A percentile compares a stretch with the other conserved stretches of the same genome.
These are phyloP conservation scores for Thamnaconus septentrionalis DNA, from an alignment of 2,113 vertebrate genomes.

Conservation along the genomic window DNA sequence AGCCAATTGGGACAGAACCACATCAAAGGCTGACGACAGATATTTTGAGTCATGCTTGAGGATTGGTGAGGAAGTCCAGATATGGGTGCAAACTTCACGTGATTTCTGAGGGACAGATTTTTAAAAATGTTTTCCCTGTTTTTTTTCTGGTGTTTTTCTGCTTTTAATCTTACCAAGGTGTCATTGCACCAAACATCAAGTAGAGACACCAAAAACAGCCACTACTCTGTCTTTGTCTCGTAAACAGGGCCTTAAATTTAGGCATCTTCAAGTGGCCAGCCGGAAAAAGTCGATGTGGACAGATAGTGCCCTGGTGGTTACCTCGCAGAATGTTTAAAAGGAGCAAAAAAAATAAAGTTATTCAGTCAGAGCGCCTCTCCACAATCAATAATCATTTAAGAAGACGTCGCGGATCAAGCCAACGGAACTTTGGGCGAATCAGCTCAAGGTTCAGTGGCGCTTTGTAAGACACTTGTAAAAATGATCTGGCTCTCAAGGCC, in stretches of 20 bases:
- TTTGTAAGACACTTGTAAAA: slow-evolving; percentile 25
- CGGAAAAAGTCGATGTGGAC: slow-evolving; percentile 23
- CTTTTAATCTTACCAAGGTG: too few species aligned
- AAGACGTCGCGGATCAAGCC: slow-evolving; percentile 19
- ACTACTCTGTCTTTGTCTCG: slow-evolving; percentile 10
- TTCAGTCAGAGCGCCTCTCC: not conserved
- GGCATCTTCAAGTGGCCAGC: slow-evolving; percentile 4
- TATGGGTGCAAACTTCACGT: too few species aligned
- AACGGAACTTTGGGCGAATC: not conserved
- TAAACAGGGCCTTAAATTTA: slow-evolving; percentile 27
- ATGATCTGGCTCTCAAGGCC: slow-evolving; percentile 40
- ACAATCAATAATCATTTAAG: slow-evolving; percentile 32
- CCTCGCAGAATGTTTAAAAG: slow-evolving; percentile 12
- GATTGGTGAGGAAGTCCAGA: too few species aligned
- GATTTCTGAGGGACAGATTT: too few species aligned
- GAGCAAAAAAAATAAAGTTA: not conserved
- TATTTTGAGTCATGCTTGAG: too few species aligned
- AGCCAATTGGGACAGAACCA: too few species aligned
- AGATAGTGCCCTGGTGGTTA: slow-evolving; percentile 9
- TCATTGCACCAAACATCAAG: too few species aligned
- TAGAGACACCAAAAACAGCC: slow-evolving; percentile 23
- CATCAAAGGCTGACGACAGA: too few species aligned
- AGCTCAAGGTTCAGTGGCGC: slow-evolving; percentile 5
- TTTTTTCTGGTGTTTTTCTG: too few species aligned
- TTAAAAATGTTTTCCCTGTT: too few species aligned